Base-by-base conservation (phyloP, 2,113 vertebrate species). In the Litocranius walleri region DNA sequence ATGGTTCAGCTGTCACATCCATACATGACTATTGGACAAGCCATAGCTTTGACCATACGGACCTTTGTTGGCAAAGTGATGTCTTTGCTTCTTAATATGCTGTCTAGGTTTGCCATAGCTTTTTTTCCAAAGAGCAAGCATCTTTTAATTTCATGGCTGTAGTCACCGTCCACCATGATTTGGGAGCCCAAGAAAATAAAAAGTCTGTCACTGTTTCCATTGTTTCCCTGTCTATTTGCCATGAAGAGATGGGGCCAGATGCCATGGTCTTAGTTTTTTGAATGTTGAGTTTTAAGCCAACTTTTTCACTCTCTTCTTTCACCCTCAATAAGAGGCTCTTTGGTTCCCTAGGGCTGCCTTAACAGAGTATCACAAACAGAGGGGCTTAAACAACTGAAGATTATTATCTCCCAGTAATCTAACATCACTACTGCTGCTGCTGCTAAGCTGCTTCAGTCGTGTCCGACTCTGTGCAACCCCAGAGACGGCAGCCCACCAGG, bases 151-250 rank as follows among this genome's bases (percentile, higher is more conserved):
- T 71, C n/a, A 71, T 71, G n/a, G 19, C n/a, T 71, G 64, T 5
- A 21, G 64, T 71, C n/a, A 71, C n/a, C 5, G 0, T 71, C 19
- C 2, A 3, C n/a, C 2, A 3, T 71, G 64, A 71, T 71, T 36
- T 71, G n/a, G n/a, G n/a, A 71, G 19, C n/a, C 64, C 64, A 71
- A 36, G n/a, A 71, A 71, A 67, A 67, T 36, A 3, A 67, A n/a
- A 67, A 71, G n/a, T 71, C 64, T 71, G n/a, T 21, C n/a, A 21
- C 64, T 23, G 64, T 36, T 71, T 71, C 64, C 64, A 6, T 12
- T 71, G n/a, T 71, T 36, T 71, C 67, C 19, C 67, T 10, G 1
- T 71, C 19, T 71, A 3, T 71, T 71, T 71, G 4, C n/a, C n/a
- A 71, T 71, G 64, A 71, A 23, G 64, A 36, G n/a, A 71, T 71